Evolutionary conservation across 2,113 vertebrate genomes (phyloP).

Genomic region (Megaleporinus macrocephalus): DNA sequence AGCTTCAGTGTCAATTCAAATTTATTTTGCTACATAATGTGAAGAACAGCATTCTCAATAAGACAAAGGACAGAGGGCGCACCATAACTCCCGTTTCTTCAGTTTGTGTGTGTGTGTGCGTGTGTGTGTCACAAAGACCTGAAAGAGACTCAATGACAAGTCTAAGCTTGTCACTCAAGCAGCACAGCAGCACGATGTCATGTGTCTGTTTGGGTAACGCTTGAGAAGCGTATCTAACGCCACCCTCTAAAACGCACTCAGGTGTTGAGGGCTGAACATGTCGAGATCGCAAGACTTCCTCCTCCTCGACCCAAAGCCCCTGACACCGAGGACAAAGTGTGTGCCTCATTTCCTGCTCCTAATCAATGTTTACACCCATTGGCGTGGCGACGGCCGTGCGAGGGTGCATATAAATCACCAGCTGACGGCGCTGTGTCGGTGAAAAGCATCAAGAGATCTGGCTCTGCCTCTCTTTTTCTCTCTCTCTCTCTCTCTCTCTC

Average conservation of each 20-base stretch:
- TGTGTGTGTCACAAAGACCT: constrained; percentile 76
- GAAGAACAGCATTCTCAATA: constrained; percentile 50
- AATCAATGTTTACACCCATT: constrained; percentile 79
- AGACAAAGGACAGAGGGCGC: constrained; percentile 64
- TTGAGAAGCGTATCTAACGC: constrained; percentile 74
- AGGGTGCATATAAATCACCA: constrained; percentile 61
- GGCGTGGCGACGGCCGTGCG: constrained; percentile 59
- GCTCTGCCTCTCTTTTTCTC: constrained; percentile 67
- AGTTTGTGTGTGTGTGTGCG: constrained; percentile 49
- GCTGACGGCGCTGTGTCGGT: constrained; percentile 57
- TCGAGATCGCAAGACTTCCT: constrained; percentile 72
- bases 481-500: constrained; percentile 71
- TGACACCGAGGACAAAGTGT: constrained; percentile 74
- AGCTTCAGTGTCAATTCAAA: constrained; percentile 35
- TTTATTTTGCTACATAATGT: constrained; percentile 14
- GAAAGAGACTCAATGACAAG: constrained; percentile 75
- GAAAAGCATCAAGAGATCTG: constrained; percentile 53
- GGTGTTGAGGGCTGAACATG: constrained; percentile 74
- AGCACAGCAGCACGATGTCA: constrained; percentile 62
- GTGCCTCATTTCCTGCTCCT: constrained; percentile 78
- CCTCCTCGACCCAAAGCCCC: constrained; percentile 74
- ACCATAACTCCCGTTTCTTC: constrained; percentile 68
- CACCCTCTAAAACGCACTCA: constrained; percentile 71
- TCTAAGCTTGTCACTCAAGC: constrained; percentile 75
- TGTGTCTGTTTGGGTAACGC: constrained; percentile 71